Evolutionary conservation across 2,797 vertebrate genomes (phyloP).

Genomic region (Gymnoscopelus braueri): DNA sequence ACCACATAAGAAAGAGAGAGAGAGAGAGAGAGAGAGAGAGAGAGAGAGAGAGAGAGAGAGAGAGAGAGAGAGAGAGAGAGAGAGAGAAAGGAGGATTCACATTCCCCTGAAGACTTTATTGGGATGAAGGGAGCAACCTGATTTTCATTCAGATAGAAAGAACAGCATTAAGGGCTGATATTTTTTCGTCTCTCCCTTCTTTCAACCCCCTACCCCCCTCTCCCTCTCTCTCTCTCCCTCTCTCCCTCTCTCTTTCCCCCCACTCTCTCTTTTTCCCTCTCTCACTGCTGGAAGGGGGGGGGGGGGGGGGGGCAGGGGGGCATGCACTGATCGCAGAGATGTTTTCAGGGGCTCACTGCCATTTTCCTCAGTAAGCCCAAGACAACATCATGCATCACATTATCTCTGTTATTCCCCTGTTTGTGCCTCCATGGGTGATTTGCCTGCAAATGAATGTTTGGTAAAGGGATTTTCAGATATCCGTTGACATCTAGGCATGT

Average conservation of each 20-base stretch:
- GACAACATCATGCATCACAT: slow-evolving; percentile 67
- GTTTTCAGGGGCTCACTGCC: slow-evolving; percentile 60
- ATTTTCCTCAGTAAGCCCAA: slow-evolving; percentile 60
- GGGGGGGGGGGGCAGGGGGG: neutral
- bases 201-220: neutral
- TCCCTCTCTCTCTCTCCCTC: slow-evolving; percentile 16
- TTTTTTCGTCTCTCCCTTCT: slow-evolving; percentile 21
- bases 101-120: slow-evolving; percentile 60
- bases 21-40: neutral
- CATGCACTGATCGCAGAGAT: slow-evolving; percentile 56
- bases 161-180: slow-evolving; percentile 32
- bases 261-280: slow-evolving; percentile 20
- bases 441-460: slow-evolving; percentile 64
- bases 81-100: slow-evolving; percentile 34
- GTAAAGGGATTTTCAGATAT: slow-evolving; percentile 61
- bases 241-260: neutral
- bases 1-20: slow-evolving; percentile 16
- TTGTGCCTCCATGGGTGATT: slow-evolving; percentile 53
- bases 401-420: slow-evolving; percentile 62
- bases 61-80: neutral
- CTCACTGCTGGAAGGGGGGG: slow-evolving; percentile 17
- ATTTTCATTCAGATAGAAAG: slow-evolving; percentile 72
- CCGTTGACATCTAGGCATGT: slow-evolving; percentile 27
- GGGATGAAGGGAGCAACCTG: slow-evolving; percentile 62
- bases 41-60: neutral